Evolutionary conservation across 1,140 invertebrate genomes (phyloP).

Genomic region (Atopsyche davidsoni): DNA sequence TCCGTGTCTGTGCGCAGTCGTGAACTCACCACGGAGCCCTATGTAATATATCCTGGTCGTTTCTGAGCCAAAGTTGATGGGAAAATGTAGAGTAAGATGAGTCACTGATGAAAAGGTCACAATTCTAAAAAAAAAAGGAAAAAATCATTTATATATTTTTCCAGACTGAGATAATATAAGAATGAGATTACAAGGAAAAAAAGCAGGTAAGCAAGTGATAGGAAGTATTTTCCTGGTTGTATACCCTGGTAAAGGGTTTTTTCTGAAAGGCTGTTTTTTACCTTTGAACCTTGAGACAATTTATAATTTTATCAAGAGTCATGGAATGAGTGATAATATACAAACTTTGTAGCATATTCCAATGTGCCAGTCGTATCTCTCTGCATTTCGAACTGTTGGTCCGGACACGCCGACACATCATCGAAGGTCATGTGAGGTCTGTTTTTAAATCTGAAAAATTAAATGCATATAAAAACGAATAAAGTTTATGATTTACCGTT

Average conservation of each 20-base stretch:
- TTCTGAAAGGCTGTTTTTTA: too few relatives aligned
- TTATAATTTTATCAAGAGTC: too few relatives aligned
- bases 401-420: constrained; percentile 62
- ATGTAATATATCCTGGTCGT: constrained; percentile 88
- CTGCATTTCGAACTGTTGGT: constrained; percentile 88
- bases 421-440: constrained; percentile 91
- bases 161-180: too few relatives aligned
- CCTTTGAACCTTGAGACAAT: too few relatives aligned
- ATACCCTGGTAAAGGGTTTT: too few relatives aligned
- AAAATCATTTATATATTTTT: too few relatives aligned
- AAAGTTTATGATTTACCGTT: too few relatives aligned
- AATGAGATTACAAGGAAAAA: too few relatives aligned
- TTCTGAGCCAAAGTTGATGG: constrained; percentile 78
- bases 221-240: too few relatives aligned
- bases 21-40: constrained; percentile 88
- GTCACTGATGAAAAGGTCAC: constrained; percentile 85
- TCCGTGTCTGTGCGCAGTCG: constrained; percentile 74
- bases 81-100: constrained; percentile 85
- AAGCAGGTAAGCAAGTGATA: too few relatives aligned
- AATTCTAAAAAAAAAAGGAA: constrained; percentile 58
- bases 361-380: constrained; percentile 70
- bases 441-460: constrained; percentile 76
- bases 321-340: too few relatives aligned
- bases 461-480: constrained; percentile 16
- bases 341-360: constrained; percentile 86